A percentile compares a stretch with the other conserved stretches of the same genome.
Evolutionary conservation across 2,113 vertebrate genomes (phyloP).

Genomic region (Leptocoma aspasia): DNA sequence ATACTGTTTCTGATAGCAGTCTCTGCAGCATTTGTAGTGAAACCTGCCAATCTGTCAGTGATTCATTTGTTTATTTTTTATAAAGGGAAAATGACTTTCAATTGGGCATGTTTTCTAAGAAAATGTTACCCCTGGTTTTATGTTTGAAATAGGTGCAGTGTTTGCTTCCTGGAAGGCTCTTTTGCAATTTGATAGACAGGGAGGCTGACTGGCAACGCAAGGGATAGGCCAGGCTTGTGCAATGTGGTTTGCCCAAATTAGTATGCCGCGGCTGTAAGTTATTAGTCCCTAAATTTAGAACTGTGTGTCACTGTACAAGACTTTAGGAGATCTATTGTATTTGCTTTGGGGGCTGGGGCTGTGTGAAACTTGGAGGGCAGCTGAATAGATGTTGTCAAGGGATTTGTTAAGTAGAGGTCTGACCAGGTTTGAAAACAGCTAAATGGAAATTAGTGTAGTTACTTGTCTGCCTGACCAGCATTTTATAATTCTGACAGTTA

Average conservation of each 20-base stretch:
- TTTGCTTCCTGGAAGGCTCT: constrained; percentile 41
- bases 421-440: constrained; percentile 9
- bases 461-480: neutral
- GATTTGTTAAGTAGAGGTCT: constrained; percentile 12
- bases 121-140: neutral
- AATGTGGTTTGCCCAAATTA: constrained; percentile 65
- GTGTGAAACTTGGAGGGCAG: neutral
- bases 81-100: neutral
- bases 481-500: constrained; percentile 22
- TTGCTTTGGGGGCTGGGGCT: constrained; percentile 4
- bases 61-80: neutral
- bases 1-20: neutral
- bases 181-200: constrained; percentile 45
- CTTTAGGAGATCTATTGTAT: constrained; percentile 52
- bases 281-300: constrained; percentile 68
- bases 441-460: neutral
- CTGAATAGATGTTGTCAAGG: constrained; percentile 34
- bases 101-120: constrained; percentile 26
- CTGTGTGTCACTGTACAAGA: constrained; percentile 47
- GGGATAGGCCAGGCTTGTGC: constrained; percentile 31
- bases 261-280: constrained; percentile 51
- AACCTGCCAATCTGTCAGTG: neutral
- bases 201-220: neutral
- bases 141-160: constrained; percentile 7
- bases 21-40: neutral